Percentiles rank a stretch among this genome's conserved stretches.
Conservation (phyloP, 2,797 vertebrate species). For the Poecilia velifera region DNA sequence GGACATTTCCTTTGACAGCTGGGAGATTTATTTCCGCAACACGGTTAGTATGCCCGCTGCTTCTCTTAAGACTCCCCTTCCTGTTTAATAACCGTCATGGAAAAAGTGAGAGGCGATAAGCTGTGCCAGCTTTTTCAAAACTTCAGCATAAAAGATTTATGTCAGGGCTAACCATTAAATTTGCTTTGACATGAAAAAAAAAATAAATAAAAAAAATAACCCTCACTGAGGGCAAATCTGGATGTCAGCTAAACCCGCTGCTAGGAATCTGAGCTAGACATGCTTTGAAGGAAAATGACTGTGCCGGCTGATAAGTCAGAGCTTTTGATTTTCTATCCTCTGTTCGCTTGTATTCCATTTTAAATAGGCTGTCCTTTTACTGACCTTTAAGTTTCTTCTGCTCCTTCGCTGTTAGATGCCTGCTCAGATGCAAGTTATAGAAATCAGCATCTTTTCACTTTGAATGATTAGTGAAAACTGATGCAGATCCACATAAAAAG, state of each 20-base stretch:
- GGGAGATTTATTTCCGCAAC: conserved; percentile 92
- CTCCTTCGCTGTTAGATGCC: not conserved
- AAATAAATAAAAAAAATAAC: too few species aligned
- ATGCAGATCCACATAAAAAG: not conserved
- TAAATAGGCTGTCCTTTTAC: conserved; percentile 11
- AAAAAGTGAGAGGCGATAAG: conserved; percentile 27
- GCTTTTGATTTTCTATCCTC: conserved; percentile 8
- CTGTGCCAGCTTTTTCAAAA: conserved; percentile 39
- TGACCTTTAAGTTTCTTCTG: conserved; percentile 19
- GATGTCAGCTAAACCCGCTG: conserved; percentile 39
- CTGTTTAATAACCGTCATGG: conserved; percentile 30
- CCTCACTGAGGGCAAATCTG: conserved; percentile 30
- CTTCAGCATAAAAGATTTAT: conserved; percentile 57
- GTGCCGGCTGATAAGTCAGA: conserved; percentile 40
- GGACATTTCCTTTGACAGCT: conserved; percentile 89
- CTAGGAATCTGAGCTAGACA: conserved; percentile 28
- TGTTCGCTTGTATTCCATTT: conserved; percentile 15
- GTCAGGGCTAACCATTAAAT: conserved; percentile 46
- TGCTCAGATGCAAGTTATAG: not conserved
- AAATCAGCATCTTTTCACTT: not conserved
- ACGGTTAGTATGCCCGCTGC: conserved; percentile 80
- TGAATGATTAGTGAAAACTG: not conserved
- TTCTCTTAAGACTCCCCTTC: conserved; percentile 29
- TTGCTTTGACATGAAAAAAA: conserved; percentile 57
- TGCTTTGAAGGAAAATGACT: conserved; percentile 31